Evolutionary conservation across 2,797 vertebrate species (phyloP), one percentile per base, ranked within the genome.

Genomic region (Podarcis lilfordi): DNA sequence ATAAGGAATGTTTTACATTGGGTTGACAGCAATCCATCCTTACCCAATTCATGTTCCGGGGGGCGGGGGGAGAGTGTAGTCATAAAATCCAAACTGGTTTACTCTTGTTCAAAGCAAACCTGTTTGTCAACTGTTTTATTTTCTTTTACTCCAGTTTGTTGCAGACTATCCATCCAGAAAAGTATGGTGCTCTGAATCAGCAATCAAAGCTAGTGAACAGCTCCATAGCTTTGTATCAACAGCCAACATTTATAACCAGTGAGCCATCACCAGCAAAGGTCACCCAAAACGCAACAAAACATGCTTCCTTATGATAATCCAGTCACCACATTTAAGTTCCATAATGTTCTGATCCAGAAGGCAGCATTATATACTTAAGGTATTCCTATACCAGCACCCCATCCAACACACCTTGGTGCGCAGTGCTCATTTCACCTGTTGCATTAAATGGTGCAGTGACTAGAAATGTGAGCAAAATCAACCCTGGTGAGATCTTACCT

Each of bases 131-230:
- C 17, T 75, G 79, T 85, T 66, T 85, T 25, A 32, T 55, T 55
- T 55, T 55, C 50, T 55, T 55, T 50, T 50, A 50, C 11, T 50
- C 11, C 50, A 50, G 9, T 50, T 13, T 50, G 50, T 3, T 50
- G 11, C 11, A 50, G 50, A 13, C 11, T 50, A 50, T 13, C 50
- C 50, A 55, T 4, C 13, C 50, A 84, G 94, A 97, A 96, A 89
- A 1, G 25, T 93, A 95, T 94, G 96, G 95, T 96, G 95, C 95
- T 96, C 96, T 93, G 93, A 45, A 69, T 3, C 32, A 55, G 13
- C 59, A 93, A 72, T 82, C 88, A 84, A 89, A 89, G 84, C 1
- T 68, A 85, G 64, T 66, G 84, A 91, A 88, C 9, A 76, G 5
- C 23, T 10, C 45, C 91, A 91, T 10, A 92, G 87, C 61, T 76